These are phyloP conservation scores for Dermatemys mawii DNA, from an alignment of 2,113 vertebrate species.

Conservation along the genomic window DNA sequence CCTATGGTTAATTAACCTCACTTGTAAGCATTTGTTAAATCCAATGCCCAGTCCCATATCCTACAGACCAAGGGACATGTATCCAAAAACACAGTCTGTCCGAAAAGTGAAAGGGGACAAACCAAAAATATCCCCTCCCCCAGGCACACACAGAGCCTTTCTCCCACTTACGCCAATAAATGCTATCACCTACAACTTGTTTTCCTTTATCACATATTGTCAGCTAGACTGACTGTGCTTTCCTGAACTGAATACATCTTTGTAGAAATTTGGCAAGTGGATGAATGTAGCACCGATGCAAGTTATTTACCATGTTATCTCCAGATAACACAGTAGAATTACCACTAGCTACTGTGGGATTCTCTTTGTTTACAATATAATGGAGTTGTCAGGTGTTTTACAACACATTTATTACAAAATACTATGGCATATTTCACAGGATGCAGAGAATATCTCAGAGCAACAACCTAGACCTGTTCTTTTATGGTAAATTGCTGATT, in stretches of 20 bases:
- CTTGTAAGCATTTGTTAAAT: background rate
- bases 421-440: background rate
- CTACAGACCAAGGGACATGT: rapidly evolving
- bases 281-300: background rate
- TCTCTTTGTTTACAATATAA: background rate
- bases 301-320: background rate
- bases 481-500: background rate
- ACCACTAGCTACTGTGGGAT: background rate
- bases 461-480: background rate
- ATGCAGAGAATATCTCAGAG: background rate
- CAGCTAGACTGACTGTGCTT: background rate
- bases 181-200: background rate
- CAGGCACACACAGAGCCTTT: rapidly evolving
- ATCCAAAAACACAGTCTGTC: rapidly evolving
- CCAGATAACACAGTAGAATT: background rate
- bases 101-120: background rate
- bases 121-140: rapidly evolving
- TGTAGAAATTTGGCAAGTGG: background rate
- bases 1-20: background rate
- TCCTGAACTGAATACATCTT: background rate
- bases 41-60: rapidly evolving
- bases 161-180: background rate
- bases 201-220: background rate
- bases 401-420: background rate
- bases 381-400: background rate